Evolutionary conservation across 2,113 vertebrate genomes (phyloP).

Genomic region (Nymphicus hollandicus): DNA sequence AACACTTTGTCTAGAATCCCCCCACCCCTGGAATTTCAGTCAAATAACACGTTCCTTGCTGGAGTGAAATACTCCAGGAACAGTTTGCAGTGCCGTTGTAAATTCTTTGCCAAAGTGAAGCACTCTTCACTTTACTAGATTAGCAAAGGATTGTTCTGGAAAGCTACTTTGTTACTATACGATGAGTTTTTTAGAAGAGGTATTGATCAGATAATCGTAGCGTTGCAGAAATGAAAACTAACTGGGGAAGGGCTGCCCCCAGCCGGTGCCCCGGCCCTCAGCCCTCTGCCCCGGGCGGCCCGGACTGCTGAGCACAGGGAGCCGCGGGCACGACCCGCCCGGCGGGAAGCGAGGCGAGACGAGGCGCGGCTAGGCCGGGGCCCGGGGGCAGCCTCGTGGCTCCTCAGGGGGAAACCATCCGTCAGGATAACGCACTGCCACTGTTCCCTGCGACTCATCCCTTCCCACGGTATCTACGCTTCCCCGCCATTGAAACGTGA

Average conservation of each 20-base stretch:
- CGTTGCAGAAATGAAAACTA: fast-evolving
- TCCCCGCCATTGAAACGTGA: not conserved
- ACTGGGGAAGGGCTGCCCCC: fast-evolving
- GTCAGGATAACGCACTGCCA: not conserved
- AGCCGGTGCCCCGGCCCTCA: not conserved
- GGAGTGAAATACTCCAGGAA: not conserved
- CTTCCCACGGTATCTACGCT: not conserved
- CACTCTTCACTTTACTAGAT: not conserved
- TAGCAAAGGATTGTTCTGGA: not conserved
- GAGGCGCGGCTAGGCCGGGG: too few relatives aligned
- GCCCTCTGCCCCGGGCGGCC: not conserved
- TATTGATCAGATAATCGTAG: fast-evolving
- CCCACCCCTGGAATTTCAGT: not conserved
- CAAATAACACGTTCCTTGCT: not conserved
- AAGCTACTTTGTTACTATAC: not conserved
- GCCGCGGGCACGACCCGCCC: not conserved
- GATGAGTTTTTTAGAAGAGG: not conserved
- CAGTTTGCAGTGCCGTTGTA: not conserved
- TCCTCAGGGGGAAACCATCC: fast-evolving
- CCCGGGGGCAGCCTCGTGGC: not conserved
- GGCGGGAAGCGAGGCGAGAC: not conserved
- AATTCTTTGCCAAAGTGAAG: not conserved
- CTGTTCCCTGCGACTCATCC: not conserved
- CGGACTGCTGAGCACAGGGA: not conserved
- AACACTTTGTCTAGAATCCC: not conserved